Evolutionary conservation across 2,888 invertebrate genomes (phyloP), one percentile per base, ranked within the genome.

Genomic region (Vannuccia rotundouncinata): DNA sequence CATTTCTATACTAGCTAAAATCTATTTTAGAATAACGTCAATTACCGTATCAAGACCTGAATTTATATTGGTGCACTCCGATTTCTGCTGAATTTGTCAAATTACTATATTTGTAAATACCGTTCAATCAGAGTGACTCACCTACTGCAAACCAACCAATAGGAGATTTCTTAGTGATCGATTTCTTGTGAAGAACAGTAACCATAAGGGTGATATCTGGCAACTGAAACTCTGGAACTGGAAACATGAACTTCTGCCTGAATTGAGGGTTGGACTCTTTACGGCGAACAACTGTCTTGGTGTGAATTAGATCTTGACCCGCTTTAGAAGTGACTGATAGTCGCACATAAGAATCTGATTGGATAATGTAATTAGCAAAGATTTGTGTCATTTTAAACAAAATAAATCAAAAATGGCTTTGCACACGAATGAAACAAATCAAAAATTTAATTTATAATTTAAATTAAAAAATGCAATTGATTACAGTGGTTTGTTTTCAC

Each of bases 101-200:
- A 45, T 45, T 45, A 17, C 17, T 45, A 17, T 45, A 45, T 45
- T 45, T 13, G 45, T 45, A 45, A 45, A 17, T 17, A 45, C 45
- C 10, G 17, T 17, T 17, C n/a, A n/a, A n/a, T n/a, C 17, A 45
- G 5, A 45, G 2, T 27, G 66, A 81, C 83, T 81, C 82, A 87
- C 96, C 96, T 81, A 96, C 89, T 82, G 95, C 93, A 89, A 96
- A 94, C 95, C 95, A 96, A 82, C 96, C 96, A 84, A 96, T 93
- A 93, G 95, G 94, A 88, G 96, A 95, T 86, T 95, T 94, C 84
- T 94, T 92, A 87, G 95, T 96, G 87, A 95, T 94, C 84, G 95
- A 92, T 83, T 94, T 92, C 87, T 95, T 93, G 85, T 92, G 92
- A 90, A 95, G 95, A 80, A 95, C 94, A 0, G 95, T 94, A 82